Conservation (phyloP, 1,140 invertebrate species). For the Drosophila virilis region DNA sequence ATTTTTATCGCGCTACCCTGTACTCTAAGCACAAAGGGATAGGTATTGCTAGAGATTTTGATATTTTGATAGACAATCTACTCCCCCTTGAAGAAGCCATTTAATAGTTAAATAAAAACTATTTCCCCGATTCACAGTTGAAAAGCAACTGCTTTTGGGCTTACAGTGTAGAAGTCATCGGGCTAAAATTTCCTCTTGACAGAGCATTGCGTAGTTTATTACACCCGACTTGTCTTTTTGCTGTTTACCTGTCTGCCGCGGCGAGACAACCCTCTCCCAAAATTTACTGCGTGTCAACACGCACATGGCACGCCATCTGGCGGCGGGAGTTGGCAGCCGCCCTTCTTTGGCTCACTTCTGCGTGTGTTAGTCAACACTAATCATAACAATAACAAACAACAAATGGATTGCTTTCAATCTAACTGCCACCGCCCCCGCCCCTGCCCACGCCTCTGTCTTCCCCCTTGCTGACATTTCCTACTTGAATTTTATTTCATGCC, state of each 20-base stretch:
- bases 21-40: background rate
- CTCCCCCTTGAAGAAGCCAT: too few relatives aligned
- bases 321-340: constrained; percentile 11
- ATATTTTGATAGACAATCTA: too few relatives aligned
- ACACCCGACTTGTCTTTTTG: background rate
- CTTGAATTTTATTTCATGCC: constrained; percentile 64
- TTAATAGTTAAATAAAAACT: too few relatives aligned
- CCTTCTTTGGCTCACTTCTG: constrained; percentile 11
- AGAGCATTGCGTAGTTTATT: background rate
- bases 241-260: constrained; percentile 10
- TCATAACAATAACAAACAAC: constrained; percentile 61
- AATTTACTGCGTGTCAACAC: constrained; percentile 46
- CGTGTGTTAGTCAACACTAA: constrained; percentile 38
- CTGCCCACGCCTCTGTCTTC: background rate
- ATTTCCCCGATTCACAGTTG: too few relatives aligned
- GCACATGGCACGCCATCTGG: constrained; percentile 58
- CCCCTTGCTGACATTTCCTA: constrained; percentile 46
- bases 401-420: constrained; percentile 39
- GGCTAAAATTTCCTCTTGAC: too few relatives aligned
- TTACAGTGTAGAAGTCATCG: too few relatives aligned
- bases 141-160: too few relatives aligned
- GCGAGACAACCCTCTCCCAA: constrained; percentile 2
- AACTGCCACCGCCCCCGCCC: background rate
- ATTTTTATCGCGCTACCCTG: background rate
- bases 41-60: too few relatives aligned